Evolutionary conservation across 2,888 invertebrate species (phyloP).

Genomic region (Caenorhabditis zanzibari): DNA sequence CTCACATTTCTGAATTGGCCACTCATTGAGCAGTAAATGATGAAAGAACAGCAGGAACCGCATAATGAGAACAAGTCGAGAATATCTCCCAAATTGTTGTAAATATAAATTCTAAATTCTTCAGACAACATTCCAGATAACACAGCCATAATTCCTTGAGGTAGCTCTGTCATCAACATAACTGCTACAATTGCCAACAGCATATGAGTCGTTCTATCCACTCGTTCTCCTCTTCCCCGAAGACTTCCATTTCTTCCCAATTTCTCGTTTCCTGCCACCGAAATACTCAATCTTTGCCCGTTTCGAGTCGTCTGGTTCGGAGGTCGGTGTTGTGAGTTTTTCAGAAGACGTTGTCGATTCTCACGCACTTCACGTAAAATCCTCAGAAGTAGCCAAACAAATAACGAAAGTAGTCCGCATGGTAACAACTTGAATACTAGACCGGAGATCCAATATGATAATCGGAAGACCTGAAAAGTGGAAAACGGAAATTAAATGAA

Average conservation of each 20-base stretch:
- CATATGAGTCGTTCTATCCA: slow-evolving; percentile 85
- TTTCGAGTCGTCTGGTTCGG: slow-evolving; percentile 43
- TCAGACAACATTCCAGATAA: slow-evolving; percentile 80
- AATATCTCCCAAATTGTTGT: slow-evolving; percentile 84
- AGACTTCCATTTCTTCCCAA: slow-evolving; percentile 62
- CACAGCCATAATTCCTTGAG: slow-evolving; percentile 85
- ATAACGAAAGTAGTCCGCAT: slow-evolving; percentile 84
- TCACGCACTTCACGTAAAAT: slow-evolving; percentile 83
- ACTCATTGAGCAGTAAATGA: slow-evolving; percentile 86
- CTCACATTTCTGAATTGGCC: slow-evolving; percentile 84
- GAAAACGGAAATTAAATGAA: neutral
- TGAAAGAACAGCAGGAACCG: slow-evolving; percentile 85
- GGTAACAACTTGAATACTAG: slow-evolving; percentile 84
- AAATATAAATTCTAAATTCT: slow-evolving; percentile 84
- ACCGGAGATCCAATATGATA: slow-evolving; percentile 83
- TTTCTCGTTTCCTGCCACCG: slow-evolving; percentile 58
- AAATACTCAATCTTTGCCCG: slow-evolving; percentile 55
- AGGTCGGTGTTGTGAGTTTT: slow-evolving; percentile 59
- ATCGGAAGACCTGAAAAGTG: slow-evolving; percentile 75
- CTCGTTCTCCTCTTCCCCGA: slow-evolving; percentile 72
- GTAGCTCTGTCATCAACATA: slow-evolving; percentile 85
- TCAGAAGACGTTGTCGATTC: slow-evolving; percentile 61
- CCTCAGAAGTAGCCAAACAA: slow-evolving; percentile 84
- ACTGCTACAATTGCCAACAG: slow-evolving; percentile 85
- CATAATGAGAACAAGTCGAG: slow-evolving; percentile 85